Conservation (phyloP, 2,113 vertebrate genomes). For the Oreochromis aureus region DNA sequence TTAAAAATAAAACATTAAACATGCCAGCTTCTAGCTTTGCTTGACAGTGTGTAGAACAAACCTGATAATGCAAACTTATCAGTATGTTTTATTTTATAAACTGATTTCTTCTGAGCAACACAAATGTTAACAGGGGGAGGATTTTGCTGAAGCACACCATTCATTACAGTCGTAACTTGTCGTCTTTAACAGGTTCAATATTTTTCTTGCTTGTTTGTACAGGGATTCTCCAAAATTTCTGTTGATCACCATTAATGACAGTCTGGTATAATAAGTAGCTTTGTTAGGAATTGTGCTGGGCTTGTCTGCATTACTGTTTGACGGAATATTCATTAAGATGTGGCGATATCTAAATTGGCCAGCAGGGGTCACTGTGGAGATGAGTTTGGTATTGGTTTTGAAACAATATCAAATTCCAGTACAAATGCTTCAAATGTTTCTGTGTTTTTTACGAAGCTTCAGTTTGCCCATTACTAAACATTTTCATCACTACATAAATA, state of each 20-base stretch:
- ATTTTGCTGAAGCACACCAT: neutral
- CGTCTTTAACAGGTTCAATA: neutral
- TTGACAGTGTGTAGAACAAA: fast-evolving
- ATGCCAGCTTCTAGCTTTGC: neutral
- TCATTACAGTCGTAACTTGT: neutral
- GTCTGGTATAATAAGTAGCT: neutral
- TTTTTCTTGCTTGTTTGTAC: neutral
- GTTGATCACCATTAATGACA: neutral
- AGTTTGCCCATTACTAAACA: neutral
- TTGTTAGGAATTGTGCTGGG: neutral
- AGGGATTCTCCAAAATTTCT: neutral
- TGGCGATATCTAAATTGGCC: neutral
- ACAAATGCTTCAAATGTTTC: neutral
- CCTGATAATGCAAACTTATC: neutral
- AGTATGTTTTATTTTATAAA: neutral
- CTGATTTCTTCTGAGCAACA: neutral
- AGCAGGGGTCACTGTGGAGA: neutral
- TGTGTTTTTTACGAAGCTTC: neutral
- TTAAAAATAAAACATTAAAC: neutral
- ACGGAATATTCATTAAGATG: neutral
- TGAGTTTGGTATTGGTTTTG: neutral
- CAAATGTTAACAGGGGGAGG: neutral
- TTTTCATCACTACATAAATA: neutral
- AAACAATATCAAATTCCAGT: neutral
- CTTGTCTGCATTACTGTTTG: neutral